Percentiles rank a stretch among this genome's conserved stretches.
phyloP scores from a whole-genome alignment of 1,140 invertebrate genomes.

The Trichonephila clavata region DNA sequence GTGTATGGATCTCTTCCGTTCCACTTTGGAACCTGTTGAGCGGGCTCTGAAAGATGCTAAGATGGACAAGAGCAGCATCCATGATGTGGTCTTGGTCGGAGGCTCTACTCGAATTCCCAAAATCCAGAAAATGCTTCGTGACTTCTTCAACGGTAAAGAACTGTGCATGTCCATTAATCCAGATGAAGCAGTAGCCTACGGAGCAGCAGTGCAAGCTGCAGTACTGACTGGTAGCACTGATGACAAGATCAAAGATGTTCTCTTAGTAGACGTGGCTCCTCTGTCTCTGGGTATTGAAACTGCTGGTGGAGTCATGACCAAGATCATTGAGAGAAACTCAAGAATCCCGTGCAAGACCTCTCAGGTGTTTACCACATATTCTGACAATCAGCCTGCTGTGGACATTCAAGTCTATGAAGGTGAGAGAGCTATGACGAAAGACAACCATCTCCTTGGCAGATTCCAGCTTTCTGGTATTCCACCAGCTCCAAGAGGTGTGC shows the following conservation, averaged over 20 bases:
- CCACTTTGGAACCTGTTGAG: too few relatives aligned
- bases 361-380: conserved; percentile 85
- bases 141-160: conserved; percentile 82
- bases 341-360: too few relatives aligned
- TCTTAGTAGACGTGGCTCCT: too few relatives aligned
- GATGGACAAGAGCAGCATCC: too few relatives aligned
- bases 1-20: too few relatives aligned
- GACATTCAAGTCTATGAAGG: conserved; percentile 92
- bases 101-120: conserved; percentile 79
- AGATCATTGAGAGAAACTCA: too few relatives aligned
- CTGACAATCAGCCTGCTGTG: conserved; percentile 89
- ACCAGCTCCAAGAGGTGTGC: conserved; percentile 95
- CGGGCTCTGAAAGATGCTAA: too few relatives aligned
- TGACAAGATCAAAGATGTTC: conserved; percentile 79
- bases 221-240: conserved; percentile 80
- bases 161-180: conserved; percentile 82
- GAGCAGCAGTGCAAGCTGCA: conserved; percentile 84
- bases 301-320: too few relatives aligned
- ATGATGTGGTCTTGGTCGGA: too few relatives aligned
- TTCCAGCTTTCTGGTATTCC: conserved; percentile 86
- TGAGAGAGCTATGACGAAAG: conserved; percentile 80
- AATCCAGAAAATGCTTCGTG: conserved; percentile 80
- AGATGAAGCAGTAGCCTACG: conserved; percentile 85
- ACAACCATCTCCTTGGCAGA: conserved; percentile 80
- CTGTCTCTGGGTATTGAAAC: too few relatives aligned